phyloP scores from a whole-genome alignment of 1,140 invertebrate species.

The Drosophila neocordata region DNA sequence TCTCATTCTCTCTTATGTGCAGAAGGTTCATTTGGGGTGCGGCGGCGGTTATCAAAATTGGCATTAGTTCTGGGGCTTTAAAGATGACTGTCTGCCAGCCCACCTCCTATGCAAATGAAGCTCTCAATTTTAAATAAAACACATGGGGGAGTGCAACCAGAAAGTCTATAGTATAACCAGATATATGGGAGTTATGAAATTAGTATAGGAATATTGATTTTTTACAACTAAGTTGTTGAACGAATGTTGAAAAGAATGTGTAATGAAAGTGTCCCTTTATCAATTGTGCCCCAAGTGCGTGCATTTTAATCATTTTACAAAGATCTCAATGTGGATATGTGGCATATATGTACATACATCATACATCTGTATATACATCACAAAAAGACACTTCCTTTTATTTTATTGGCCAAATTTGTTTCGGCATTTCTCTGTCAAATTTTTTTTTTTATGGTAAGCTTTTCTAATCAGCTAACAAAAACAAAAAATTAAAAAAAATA shows the following conservation, averaged over 20 bases:
- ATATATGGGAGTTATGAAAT: too few relatives aligned
- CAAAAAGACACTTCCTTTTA: neutral
- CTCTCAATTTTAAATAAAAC: neutral
- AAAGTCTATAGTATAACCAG: neutral
- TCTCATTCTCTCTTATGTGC: neutral
- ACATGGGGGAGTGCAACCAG: neutral
- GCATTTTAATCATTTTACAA: too few relatives aligned
- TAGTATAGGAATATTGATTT: neutral
- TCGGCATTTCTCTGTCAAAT: neutral
- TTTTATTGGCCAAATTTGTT: neutral
- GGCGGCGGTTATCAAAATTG: neutral
- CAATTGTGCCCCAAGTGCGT: too few relatives aligned
- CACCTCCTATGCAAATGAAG: neutral
- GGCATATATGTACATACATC: slow-evolving; percentile 6
- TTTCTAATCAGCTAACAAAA: slow-evolving; percentile 1
- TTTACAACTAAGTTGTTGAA: neutral
- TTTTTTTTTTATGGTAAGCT: neutral
- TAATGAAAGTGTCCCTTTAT: too few relatives aligned
- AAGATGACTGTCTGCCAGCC: neutral
- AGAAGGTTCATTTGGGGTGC: neutral
- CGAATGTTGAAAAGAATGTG: neutral
- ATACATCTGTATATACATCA: too few relatives aligned
- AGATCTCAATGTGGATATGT: neutral
- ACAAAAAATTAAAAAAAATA: neutral
- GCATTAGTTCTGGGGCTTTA: slow-evolving; percentile 6